Percentiles rank a stretch among this genome's conserved stretches.
Evolutionary conservation across 2,888 invertebrate genomes (phyloP).

Genomic region (Bellardia pandia): DNA sequence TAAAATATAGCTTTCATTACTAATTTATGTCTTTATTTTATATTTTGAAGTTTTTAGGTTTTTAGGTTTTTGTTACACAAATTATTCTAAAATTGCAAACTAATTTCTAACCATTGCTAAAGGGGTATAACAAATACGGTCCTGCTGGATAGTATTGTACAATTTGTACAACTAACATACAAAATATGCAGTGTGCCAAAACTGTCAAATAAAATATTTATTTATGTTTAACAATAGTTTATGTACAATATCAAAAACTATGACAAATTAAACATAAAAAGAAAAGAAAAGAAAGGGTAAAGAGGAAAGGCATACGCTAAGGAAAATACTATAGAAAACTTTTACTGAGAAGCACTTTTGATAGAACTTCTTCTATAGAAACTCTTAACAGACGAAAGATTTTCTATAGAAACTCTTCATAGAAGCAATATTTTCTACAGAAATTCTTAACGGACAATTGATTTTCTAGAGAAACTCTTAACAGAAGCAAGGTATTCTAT

Average conservation of each 20-base stretch:
- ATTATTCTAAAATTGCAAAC: not conserved
- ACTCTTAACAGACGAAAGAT: not conserved
- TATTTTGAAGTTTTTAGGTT: conserved; percentile 67
- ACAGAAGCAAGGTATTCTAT: not conserved
- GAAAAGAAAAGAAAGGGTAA: conserved; percentile 4
- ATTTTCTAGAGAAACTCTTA: not conserved
- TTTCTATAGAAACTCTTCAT: too few relatives aligned
- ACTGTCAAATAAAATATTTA: conserved; percentile 41
- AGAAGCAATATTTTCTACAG: not conserved
- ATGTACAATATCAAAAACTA: not conserved
- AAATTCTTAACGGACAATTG: not conserved
- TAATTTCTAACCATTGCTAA: conserved; percentile 7
- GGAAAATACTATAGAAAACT: not conserved
- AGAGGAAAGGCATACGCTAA: not conserved
- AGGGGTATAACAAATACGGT: conserved; percentile 19
- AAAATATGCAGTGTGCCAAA: conserved; percentile 54
- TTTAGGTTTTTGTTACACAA: conserved; percentile 64
- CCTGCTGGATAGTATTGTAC: conserved; percentile 24
- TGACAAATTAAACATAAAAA: conserved; percentile 34
- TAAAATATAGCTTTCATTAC: conserved; percentile 5
- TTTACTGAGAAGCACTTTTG: not conserved
- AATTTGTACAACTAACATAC: conserved; percentile 24
- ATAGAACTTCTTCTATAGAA: not conserved
- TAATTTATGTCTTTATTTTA: conserved; percentile 49
- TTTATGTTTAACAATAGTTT: conserved; percentile 17